Evolutionary conservation across 2,888 invertebrate species (phyloP), one percentile per base, ranked within the genome.

Genomic region (Vannuccia rotundouncinata): DNA sequence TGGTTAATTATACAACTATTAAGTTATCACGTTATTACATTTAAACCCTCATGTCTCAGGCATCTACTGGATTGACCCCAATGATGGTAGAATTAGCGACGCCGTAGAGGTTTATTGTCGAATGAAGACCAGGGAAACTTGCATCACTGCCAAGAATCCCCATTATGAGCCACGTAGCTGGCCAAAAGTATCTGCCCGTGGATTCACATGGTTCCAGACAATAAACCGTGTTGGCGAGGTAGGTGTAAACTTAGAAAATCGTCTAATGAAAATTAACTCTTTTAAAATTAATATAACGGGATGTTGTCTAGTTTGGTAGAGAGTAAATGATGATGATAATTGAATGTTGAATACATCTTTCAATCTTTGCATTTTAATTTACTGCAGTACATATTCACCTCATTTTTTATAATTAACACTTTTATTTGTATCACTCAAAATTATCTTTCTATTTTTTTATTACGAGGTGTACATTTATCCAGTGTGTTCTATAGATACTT

Each of bases 1-100:
- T n/a, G n/a, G n/a, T n/a, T n/a, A n/a, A n/a, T n/a, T n/a, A n/a
- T n/a, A n/a, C n/a, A n/a, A n/a, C n/a, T n/a, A n/a, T n/a, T n/a
- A n/a, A n/a, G n/a, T n/a, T n/a, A n/a, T n/a, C n/a, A n/a, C n/a
- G n/a, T n/a, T 45, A 45, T 17, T 45, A 5, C 10, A 45, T 45
- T 45, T 45, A 17, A 45, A 45, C 17, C 17, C 17, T 17, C 45
- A 10, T 45, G 5, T 5, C 5, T 10, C 1, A 81, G 81, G 81
- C 29, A 17, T 75, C 22, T 81, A 80, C 74, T 81, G 81, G 81
- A 79, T 81, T 25, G 81, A 81, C 45, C 81, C 81, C 5, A 81
- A 81, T 25, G 81, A 80, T 28, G 81, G 81, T 10, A 80, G 76
- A 31, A 79, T 81, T 29, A 59, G 81, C 17, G 81, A 81, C 66